Conservation (phyloP, 2,888 invertebrate species). For the Eupithecia subumbrata region DNA sequence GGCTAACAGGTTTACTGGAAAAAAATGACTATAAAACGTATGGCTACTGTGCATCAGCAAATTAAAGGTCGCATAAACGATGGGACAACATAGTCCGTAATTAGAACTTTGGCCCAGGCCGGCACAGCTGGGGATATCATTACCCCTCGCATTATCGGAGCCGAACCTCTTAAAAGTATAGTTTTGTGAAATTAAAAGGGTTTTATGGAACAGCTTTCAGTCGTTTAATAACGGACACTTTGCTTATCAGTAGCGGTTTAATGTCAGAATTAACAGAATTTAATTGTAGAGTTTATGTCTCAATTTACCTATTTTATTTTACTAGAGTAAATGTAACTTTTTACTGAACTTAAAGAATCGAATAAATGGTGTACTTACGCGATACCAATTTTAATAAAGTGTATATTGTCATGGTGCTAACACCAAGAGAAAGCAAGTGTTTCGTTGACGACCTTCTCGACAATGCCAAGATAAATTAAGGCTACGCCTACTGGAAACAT, state of each 20-base stretch:
- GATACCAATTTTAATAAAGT: not conserved
- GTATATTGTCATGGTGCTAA: not conserved
- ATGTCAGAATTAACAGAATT: slow-evolving; percentile 50
- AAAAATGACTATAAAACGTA: slow-evolving; percentile 49
- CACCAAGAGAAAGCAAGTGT: slow-evolving; percentile 7
- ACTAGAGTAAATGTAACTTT: not conserved
- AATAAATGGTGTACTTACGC: not conserved
- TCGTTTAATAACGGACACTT: slow-evolving; percentile 55
- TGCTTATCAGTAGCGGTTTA: slow-evolving; percentile 43
- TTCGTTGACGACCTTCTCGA: slow-evolving; percentile 8
- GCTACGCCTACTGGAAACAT: slow-evolving; percentile 3
- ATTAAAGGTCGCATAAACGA: slow-evolving; percentile 71
- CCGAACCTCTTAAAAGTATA: slow-evolving; percentile 45
- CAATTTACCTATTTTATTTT: slow-evolving; percentile 14
- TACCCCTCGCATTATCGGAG: slow-evolving; percentile 45
- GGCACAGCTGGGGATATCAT: slow-evolving; percentile 55
- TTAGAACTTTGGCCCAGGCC: slow-evolving; percentile 61
- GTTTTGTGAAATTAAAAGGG: slow-evolving; percentile 47
- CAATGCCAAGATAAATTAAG: slow-evolving; percentile 37
- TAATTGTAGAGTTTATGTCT: slow-evolving; percentile 20
- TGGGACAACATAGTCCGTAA: slow-evolving; percentile 61
- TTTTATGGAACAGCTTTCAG: slow-evolving; percentile 43
- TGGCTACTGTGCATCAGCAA: slow-evolving; percentile 61
- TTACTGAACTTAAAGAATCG: not conserved
- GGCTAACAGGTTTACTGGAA: slow-evolving; percentile 69